phyloP scores from a whole-genome alignment of 2,113 vertebrate genomes.

The Brienomyrus longianalis region DNA sequence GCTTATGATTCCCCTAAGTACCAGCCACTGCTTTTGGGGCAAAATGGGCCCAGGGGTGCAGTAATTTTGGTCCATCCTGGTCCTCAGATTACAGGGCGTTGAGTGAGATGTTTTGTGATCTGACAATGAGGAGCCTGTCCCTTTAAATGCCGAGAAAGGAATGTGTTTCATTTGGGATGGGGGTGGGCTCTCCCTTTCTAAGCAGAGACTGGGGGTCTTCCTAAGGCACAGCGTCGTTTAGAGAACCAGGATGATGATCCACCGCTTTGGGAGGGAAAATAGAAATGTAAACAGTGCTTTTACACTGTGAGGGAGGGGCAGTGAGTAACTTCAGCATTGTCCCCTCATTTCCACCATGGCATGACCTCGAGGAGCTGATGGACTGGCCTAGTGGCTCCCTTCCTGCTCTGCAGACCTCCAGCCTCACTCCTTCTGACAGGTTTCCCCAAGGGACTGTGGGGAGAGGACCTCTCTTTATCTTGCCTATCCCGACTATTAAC shows the following conservation, averaged over 20 bases:
- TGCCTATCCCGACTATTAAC: not conserved
- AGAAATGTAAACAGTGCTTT: not conserved
- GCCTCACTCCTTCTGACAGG: not conserved
- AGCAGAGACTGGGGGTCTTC: constrained; percentile 21
- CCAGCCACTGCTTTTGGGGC: not conserved
- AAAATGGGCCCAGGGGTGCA: not conserved
- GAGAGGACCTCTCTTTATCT: not conserved
- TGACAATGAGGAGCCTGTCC: constrained; percentile 47
- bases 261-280: not conserved
- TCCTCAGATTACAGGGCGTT: constrained; percentile 46
- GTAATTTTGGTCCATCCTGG: not conserved
- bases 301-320: not conserved
- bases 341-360: not conserved
- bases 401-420: not conserved
- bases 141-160: constrained; percentile 32
- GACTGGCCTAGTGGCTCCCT: not conserved
- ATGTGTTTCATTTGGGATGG: constrained; percentile 25
- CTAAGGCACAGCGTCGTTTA: constrained; percentile 32
- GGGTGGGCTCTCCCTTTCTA: constrained; percentile 17
- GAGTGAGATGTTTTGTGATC: constrained; percentile 45
- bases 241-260: constrained; percentile 9
- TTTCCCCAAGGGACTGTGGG: not conserved
- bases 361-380: not conserved
- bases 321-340: not conserved
- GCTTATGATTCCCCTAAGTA: not conserved